Conservation (phyloP, 1,140 invertebrate genomes). For the Listronotus bonariensis region DNA sequence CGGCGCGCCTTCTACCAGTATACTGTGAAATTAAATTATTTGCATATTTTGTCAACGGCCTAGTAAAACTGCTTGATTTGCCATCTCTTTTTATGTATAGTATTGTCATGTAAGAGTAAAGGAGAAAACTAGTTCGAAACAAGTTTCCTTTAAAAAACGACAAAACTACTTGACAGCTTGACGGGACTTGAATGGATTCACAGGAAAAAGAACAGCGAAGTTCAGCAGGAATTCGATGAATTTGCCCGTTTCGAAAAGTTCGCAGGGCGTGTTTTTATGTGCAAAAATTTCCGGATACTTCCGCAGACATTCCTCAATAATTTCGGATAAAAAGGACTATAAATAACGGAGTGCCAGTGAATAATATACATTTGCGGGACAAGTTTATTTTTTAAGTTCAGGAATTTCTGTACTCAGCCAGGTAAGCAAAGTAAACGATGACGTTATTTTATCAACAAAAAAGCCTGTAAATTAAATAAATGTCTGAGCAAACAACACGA, state of each 20-base stretch:
- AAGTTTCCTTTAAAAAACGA: too few relatives aligned
- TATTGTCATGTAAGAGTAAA: too few relatives aligned
- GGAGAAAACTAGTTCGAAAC: too few relatives aligned
- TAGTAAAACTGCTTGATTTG: too few relatives aligned
- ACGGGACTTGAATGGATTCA: slow-evolving; percentile 5
- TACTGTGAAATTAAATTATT: too few relatives aligned
- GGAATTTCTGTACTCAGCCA: slow-evolving; percentile 11
- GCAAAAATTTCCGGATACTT: background rate
- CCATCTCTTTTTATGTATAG: too few relatives aligned
- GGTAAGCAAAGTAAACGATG: slow-evolving; percentile 6
- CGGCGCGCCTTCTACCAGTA: too few relatives aligned
- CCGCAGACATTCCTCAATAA: background rate
- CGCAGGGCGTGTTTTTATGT: slow-evolving; percentile 2
- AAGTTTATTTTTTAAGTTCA: slow-evolving; percentile 13
- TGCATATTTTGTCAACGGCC: too few relatives aligned
- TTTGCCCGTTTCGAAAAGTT: slow-evolving; percentile 6
- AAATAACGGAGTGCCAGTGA: slow-evolving; percentile 6
- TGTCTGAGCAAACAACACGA: slow-evolving; percentile 3
- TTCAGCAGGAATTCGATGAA: slow-evolving; percentile 2
- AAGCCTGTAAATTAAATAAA: slow-evolving; percentile 16
- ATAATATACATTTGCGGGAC: background rate
- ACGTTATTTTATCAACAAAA: slow-evolving; percentile 23
- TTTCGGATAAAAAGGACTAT: background rate
- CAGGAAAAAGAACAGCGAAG: background rate
- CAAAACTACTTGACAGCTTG: background rate